Base-by-base conservation (phyloP, 1,140 invertebrate genomes). In the Brachionus calyciflorus region DNA sequence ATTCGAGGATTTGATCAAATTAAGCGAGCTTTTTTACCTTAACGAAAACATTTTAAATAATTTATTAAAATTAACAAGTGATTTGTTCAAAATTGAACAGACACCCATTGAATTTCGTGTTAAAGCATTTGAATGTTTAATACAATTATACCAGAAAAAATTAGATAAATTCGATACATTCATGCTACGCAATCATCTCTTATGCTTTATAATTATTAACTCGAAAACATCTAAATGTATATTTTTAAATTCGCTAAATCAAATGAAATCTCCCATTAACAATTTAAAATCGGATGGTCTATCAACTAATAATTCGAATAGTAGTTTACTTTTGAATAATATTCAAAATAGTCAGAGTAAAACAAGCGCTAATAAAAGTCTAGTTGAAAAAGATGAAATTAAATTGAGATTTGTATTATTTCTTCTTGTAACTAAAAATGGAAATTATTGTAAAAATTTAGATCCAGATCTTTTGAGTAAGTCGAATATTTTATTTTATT, bases 91-190 rank as follows among this genome's bases (percentile, higher is more conserved):
- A 73, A 37, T 40, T 14, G 51, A 55, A 9, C 51, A 24, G 14
- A 73, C 69, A 4, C 69, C 69, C 5, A 12, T 24, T 9, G 69
- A 73, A 24, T 19, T 40, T 17, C 30, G 69, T 12, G 24, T 26
- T 7, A 49, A 51, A n/a, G 21, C 69, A 37, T 73, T 73, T n/a
- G 33, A 73, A 48, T 55, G 24, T 33, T 55, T 73, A 14, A 73
- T 73, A 40, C 21, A 73, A 40, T 55, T 73, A 14, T 73, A 73
- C 51, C 7, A 55, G 33, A 73, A 73, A 73, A 73, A 51, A 73
- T 21, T 70, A 24, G 69, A 73, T n/a, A 73, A 73, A 51, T 73
- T 73, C 12, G 51, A 73, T 46, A 21, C 69, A 1, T 73, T 51
- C 10, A 73, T 73, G 69, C 19, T 73, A 0, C 10, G 46, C 26